phyloP scores from a whole-genome alignment of 1,140 invertebrate species.

The Argopecten irradians region DNA sequence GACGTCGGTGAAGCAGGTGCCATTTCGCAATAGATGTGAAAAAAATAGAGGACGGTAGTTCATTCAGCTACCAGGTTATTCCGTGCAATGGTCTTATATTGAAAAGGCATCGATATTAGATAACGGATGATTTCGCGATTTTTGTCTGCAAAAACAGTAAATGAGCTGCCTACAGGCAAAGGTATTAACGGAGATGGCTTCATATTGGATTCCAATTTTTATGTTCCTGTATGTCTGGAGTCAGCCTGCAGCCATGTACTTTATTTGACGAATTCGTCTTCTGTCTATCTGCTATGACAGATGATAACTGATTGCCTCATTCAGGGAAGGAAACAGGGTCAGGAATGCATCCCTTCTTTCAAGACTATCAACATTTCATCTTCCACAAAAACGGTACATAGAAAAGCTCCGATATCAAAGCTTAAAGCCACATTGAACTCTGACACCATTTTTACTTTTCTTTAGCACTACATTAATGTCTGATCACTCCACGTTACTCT shows the following conservation, averaged over 20 bases:
- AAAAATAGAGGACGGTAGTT: neutral
- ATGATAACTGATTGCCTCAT: neutral
- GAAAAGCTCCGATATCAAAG: neutral
- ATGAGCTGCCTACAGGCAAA: neutral
- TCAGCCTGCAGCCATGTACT: neutral
- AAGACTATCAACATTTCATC: neutral
- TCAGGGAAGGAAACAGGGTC: neutral
- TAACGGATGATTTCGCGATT: neutral
- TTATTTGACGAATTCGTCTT: neutral
- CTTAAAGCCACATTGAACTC: neutral
- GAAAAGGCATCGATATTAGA: constrained; percentile 9
- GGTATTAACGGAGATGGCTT: neutral
- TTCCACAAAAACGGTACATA: neutral
- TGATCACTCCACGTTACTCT: no score
- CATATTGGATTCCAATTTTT: neutral
- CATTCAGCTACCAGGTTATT: neutral
- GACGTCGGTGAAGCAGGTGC: neutral
- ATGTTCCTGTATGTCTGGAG: neutral
- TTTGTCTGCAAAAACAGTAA: neutral
- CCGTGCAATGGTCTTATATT: constrained; percentile 17
- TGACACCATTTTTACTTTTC: no score
- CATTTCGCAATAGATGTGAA: neutral
- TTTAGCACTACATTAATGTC: no score
- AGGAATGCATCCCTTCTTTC: neutral
- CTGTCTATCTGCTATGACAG: neutral